Evolutionary conservation across 2,113 vertebrate species (phyloP).

Genomic region (Centropristis striata): DNA sequence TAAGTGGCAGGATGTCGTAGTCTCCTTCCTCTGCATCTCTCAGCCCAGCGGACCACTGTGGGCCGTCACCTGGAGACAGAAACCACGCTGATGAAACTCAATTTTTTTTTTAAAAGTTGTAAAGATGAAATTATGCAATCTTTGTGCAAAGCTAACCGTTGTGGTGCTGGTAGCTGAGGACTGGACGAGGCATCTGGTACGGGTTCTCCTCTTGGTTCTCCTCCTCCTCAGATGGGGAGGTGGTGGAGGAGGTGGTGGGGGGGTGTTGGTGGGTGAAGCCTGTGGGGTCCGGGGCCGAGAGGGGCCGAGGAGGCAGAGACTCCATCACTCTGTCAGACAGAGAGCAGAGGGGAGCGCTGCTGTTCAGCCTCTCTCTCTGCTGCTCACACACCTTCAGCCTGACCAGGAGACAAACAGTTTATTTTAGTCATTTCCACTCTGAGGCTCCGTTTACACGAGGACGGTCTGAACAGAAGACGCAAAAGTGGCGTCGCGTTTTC

Average conservation of each 20-base stretch:
- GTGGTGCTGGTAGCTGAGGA: neutral
- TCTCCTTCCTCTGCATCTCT: slow-evolving; percentile 33
- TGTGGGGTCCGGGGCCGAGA: slow-evolving; percentile 15
- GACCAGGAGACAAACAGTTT: no score
- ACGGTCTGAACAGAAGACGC: no score
- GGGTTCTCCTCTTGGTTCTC: neutral
- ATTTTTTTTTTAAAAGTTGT: neutral
- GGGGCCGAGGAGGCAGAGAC: neutral
- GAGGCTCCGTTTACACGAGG: no score
- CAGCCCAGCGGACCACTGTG: neutral
- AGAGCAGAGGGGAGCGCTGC: slow-evolving; percentile 11
- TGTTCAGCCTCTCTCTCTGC: slow-evolving; percentile 24
- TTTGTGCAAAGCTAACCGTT: slow-evolving; percentile 1
- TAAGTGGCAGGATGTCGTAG: slow-evolving; percentile 77
- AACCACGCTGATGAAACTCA: neutral
- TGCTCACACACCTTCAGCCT: slow-evolving; percentile 47
- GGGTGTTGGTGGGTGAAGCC: neutral
- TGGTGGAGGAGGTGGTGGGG: neutral
- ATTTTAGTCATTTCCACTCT: no score
- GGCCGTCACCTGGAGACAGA: slow-evolving; percentile 40
- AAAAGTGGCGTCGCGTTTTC: no score
- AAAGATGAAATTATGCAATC: neutral
- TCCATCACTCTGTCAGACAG: slow-evolving; percentile 6
- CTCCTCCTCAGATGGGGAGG: neutral
- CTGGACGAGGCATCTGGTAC: neutral